These are phyloP conservation scores for Sitobion miscanthi DNA, from an alignment of 1,140 invertebrate species.

Conservation along the genomic window DNA sequence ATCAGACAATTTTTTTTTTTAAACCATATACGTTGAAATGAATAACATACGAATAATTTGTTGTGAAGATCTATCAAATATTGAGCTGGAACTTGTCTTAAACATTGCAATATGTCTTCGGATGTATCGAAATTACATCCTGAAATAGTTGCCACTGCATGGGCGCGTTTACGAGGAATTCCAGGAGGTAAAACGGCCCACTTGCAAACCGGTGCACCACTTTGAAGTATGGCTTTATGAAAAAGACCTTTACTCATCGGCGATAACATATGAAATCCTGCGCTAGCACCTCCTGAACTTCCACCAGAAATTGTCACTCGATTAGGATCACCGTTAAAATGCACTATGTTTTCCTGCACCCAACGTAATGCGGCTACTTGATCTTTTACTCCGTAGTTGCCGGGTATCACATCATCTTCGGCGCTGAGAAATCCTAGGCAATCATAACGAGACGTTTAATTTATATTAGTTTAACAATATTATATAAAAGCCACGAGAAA, in stretches of 20 bases:
- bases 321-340: constrained; percentile 62
- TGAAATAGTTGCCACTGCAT: background rate
- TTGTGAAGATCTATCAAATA: background rate
- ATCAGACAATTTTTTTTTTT: background rate
- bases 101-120: background rate
- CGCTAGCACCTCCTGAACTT: constrained; percentile 59
- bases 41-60: constrained; percentile 4
- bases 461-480: background rate
- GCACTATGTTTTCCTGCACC: constrained; percentile 63
- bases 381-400: constrained; percentile 64
- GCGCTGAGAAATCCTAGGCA: constrained; percentile 60
- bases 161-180: background rate
- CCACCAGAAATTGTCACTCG: constrained; percentile 59
- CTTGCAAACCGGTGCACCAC: constrained; percentile 16
- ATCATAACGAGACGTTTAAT: background rate
- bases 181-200: background rate
- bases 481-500: background rate
- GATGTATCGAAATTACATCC: background rate
- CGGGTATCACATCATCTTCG: constrained; percentile 59
- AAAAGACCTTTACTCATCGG: constrained; percentile 57
- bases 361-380: constrained; percentile 64
- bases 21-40: background rate
- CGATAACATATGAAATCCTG: constrained; percentile 56
- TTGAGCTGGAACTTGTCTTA: background rate
- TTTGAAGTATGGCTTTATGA: constrained; percentile 56